Base-by-base conservation (phyloP, 2,113 vertebrate genomes). In the Chaetops frenatus region DNA sequence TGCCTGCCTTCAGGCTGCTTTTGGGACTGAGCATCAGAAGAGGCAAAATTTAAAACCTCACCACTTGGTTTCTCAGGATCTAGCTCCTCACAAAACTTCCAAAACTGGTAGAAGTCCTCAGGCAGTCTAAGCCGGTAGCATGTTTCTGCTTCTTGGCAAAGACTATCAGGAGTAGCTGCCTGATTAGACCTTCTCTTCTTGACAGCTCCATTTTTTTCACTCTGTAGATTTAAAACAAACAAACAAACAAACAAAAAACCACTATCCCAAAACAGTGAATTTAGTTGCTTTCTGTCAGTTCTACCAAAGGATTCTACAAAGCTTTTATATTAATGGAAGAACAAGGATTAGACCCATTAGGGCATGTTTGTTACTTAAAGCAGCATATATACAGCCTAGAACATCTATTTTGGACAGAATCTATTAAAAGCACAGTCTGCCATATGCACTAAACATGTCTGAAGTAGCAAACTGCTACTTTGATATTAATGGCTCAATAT, bases 61-160 rank as follows among this genome's bases (percentile, higher is more conserved):
- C 99, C 99, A 91, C 98, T 94, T 27, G 99, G 99, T 65, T 98
- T 97, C 66, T 98, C 98, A n/a, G 98, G 97, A 92, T 97, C 90
- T 69, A 99, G 97, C 2, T 98, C 97, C 83, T 98, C 97, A 97
- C 99, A 99, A 94, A 99, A 99, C 72, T 98, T 98, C 99, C 99
- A 99, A 67, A 99, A 99, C 58, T 99, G 98, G 88, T 98, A 99
- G 86, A 99, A 98, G 88, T 99, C 99, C 71, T 99, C 98, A 40
- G 99, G 99, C 96, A 99, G 98, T 12, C 97, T 96, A 51, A 99
- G 98, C 27, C 88, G 97, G 94, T 99, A 99, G 58, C 94, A 97
- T 22, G 93, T 87, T 96, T 98, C 97, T 64, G 99, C 98, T 81
- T 99, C 98, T 57, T 97, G 98, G 40, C 97, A 96, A 82, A 98